Evolutionary conservation across 1,140 invertebrate species (phyloP).

Genomic region (Belonocnema kinseyi): DNA sequence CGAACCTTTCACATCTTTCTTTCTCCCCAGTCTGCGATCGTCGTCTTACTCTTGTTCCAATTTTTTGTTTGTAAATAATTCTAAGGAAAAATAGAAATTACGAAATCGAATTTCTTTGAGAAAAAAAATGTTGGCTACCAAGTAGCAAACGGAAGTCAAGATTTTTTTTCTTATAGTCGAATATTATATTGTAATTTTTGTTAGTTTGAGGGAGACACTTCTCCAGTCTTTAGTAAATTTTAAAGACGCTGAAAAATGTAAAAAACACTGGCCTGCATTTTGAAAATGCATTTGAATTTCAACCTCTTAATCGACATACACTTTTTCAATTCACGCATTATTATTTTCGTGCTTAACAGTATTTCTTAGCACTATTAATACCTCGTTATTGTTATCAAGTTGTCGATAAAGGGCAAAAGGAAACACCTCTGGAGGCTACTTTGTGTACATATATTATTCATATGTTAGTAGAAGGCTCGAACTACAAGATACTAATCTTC

Average conservation of each 20-base stretch:
- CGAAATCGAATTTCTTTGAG: not conserved
- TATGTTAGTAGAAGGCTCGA: constrained; percentile 14
- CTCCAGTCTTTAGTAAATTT: not conserved
- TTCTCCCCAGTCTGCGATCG: constrained; percentile 27
- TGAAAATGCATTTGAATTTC: constrained; percentile 27
- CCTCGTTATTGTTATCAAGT: constrained; percentile 6
- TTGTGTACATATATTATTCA: constrained; percentile 23
- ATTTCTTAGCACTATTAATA: constrained; percentile 17
- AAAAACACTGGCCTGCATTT: constrained; percentile 11
- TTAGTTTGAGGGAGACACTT: not conserved
- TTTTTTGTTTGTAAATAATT: constrained; percentile 14
- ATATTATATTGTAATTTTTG: not conserved
- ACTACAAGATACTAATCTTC: constrained; percentile 1
- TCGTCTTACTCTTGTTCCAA: not conserved
- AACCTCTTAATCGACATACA: constrained; percentile 14
- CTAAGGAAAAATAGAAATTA: not conserved
- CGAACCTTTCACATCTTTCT: constrained; percentile 10
- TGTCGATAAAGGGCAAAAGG: constrained; percentile 1
- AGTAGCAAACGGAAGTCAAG: not conserved
- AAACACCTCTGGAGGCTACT: constrained; percentile 28
- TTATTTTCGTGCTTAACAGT: constrained; percentile 15
- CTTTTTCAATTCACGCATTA: constrained; percentile 10
- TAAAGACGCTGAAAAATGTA: not conserved
- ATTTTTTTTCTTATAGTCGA: not conserved
- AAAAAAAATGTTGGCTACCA: not conserved